Base-by-base conservation (phyloP, 2,888 invertebrate genomes). In the Buathra laborator region DNA sequence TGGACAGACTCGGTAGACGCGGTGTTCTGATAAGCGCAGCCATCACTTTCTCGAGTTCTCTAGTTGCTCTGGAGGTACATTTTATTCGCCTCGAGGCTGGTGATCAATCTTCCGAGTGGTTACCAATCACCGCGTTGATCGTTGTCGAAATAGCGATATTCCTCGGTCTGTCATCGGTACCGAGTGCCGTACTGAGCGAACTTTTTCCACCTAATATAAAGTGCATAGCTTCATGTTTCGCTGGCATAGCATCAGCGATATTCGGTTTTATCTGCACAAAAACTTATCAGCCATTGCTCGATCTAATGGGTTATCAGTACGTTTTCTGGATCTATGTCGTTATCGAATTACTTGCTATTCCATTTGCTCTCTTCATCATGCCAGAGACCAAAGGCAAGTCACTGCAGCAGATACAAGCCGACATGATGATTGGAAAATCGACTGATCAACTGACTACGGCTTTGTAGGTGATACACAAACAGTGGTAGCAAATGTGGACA, bases 341-440 rank as follows among this genome's bases (percentile, higher is more conserved):
- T 1, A 43, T 89, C 43, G 89, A 89, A 71, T 9, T 59, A 1
- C 7, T 64, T 0, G 81, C 83, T 24, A 48, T 88, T 2, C 14
- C 84, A 6, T 90, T 87, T 44, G 68, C 86, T 6, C 2, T 87
- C 0, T 37, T 67, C 0, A 12, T 56, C 2, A 74, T 92, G 62
- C 90, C 90, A 7, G 90, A 92, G 66, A 91, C 92, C 4, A 91
- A 89, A 66, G 91, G 91, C 3, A 92, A 92, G 68, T 88, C 90
- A 0, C 62, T 92, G 16, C 89, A 90, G 87, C 75, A 86, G 64
- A 86, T 86, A 44, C 86, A 86, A 48, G 51, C 74, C 32, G 74
- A 78, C 32, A 51, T 81, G 24, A 48, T 62, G 56, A 70, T 3
- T 66, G 37, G 66, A 1, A 78, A 77, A 62, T 59, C 81, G 37